phyloP scores from a whole-genome alignment of 1,140 invertebrate genomes.

The Caerostris darwini region DNA sequence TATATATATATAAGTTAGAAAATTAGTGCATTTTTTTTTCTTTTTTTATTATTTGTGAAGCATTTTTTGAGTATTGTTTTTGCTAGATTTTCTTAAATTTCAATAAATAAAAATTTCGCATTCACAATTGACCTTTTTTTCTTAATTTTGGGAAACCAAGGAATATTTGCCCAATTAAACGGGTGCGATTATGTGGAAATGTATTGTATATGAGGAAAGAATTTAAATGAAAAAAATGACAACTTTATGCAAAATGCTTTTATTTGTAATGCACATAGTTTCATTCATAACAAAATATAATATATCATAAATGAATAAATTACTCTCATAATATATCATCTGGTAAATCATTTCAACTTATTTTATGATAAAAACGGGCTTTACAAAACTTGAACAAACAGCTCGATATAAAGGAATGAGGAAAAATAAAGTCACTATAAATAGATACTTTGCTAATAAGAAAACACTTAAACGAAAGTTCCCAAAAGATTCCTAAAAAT shows the following conservation, averaged over 20 bases:
- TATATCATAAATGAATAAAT: constrained; percentile 76
- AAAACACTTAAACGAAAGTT: neutral
- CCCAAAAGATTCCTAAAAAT: neutral
- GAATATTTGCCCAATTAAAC: neutral
- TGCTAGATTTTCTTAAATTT: neutral
- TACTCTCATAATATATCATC: constrained; percentile 73
- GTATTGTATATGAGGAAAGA: neutral
- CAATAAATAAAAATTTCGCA: neutral
- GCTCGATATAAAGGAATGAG: neutral
- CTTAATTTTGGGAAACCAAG: neutral
- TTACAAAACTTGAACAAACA: constrained; percentile 49
- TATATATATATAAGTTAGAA: too few species aligned
- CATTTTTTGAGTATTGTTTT: neutral
- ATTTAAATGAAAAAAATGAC: neutral
- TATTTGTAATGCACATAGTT: constrained; percentile 60
- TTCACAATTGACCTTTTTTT: too few species aligned
- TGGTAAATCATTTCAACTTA: constrained; percentile 33
- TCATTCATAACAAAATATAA: constrained; percentile 67
- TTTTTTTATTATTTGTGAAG: too few species aligned
- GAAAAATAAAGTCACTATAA: constrained; percentile 4
- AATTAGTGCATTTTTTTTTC: too few species aligned
- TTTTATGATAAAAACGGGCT: constrained; percentile 8
- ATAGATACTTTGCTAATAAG: constrained; percentile 13
- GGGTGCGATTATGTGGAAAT: neutral
- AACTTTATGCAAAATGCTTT: constrained; percentile 34